Evolutionary conservation across 2,888 invertebrate species (phyloP).

Genomic region (Blastobasis lacticolella): DNA sequence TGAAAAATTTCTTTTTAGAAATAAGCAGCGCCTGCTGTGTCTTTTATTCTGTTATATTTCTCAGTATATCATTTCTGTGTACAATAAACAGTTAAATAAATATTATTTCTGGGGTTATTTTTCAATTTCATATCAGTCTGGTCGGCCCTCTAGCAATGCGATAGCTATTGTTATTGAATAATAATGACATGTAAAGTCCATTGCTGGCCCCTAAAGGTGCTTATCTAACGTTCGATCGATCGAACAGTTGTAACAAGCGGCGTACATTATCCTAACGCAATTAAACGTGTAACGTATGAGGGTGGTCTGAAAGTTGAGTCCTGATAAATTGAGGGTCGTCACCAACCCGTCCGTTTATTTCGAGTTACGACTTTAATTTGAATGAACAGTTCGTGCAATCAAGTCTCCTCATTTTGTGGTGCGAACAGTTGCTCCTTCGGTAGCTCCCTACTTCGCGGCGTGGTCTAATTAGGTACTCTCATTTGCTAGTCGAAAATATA

Average conservation of each 20-base stretch:
- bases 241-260: constrained; percentile 43
- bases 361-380: background rate
- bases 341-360: too few relatives aligned
- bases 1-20: too few relatives aligned
- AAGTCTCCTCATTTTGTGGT: background rate
- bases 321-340: background rate
- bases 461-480: too few relatives aligned
- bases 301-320: constrained; percentile 16
- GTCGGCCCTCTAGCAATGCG: constrained; percentile 32
- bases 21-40: too few relatives aligned
- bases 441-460: too few relatives aligned
- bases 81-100: too few relatives aligned
- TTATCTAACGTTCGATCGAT: constrained; percentile 49
- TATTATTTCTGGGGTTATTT: constrained; percentile 23
- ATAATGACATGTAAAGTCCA: constrained; percentile 47
- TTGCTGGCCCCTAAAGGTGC: constrained; percentile 38
- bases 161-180: constrained; percentile 42
- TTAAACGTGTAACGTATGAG: constrained; percentile 39
- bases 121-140: constrained; percentile 37
- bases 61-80: background rate
- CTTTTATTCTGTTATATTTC: too few relatives aligned
- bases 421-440: too few relatives aligned
- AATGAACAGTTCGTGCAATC: background rate
- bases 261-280: constrained; percentile 44
- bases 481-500: background rate